Base-by-base conservation (phyloP, 2,888 invertebrate species). In the Lepeophtheirus nordmannii region DNA sequence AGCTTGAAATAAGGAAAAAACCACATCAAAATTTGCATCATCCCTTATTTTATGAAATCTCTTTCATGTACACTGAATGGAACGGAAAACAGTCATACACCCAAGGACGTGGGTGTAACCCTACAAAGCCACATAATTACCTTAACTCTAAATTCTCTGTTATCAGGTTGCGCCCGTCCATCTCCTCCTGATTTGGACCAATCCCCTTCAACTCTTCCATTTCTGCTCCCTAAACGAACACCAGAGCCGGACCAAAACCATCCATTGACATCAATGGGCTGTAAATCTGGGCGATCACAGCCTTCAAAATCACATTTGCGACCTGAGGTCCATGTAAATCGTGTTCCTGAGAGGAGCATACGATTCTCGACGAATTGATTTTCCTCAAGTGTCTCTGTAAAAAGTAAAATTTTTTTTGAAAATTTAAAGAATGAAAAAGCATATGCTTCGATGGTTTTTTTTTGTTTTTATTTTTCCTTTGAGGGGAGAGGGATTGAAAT, bases 231-330 rank as follows among this genome's bases (percentile, higher is more conserved):
- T 73, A 91, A 87, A 78, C 89, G 90, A 69, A 86, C 89, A 30
- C 89, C 89, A 3, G 89, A 89, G 69, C 90, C 91, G 7, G 89
- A 89, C 90, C 90, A 91, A 82, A 91, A 91, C 90, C 90, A 91
- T 68, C 88, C 88, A 76, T 87, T 87, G 71, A 86, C 82, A 74
- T 86, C 86, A 68, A 86, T 82, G 14, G 88, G 88, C 77, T 87
- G 86, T 72, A 87, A 78, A 76, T 87, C 87, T 62, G 84, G 77
- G 67, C 87, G 81, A 77, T 87, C 86, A 76, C 87, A 90, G 53
- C 90, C 90, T 75, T 88, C 88, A 74, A 90, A 90, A 77, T 90
- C 89, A 74, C 90, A 90, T 76, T 90, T 89, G 69, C 90, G 83
- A 1, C 90, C 90, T 10, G 89, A 89, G 1, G 89, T 89, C 90